Base-by-base conservation (phyloP, 2,888 invertebrate genomes). In the Oscheius sp. region DNA sequence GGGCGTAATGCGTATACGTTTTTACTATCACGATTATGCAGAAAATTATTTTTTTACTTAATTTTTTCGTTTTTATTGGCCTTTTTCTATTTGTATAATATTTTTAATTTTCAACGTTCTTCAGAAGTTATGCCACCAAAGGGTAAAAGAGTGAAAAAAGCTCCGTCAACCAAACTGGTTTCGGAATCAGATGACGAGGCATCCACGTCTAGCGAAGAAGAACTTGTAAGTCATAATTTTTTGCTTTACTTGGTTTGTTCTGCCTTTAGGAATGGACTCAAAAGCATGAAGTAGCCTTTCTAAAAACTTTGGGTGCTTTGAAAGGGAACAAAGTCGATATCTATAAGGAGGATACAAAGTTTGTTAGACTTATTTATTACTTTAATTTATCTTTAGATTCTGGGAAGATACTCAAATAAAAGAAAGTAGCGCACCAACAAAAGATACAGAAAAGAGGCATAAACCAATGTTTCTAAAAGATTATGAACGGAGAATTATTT, bases 301-400 rank as follows among this genome's bases (percentile, higher is more conserved):
- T 93, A 47, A 92, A 92, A 87, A 92, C 95, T 0, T 88, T 95
- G 1, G 90, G 94, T 0, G 91, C 91, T 59, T 87, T 97, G 50
- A 95, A 95, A 86, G 92, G 91, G 50, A 62, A 92, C 85, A 93
- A 95, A 88, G 93, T 95, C 0, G 90, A 90, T 78, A 94, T 95
- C 73, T 96, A 96, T 87, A 91, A 95, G 84, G 90, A 91, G 44
- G 89, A 90, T 63, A 90, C 28, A 22, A 64, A 50, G 64, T 69
- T 22, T 28, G 38, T n/a, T n/a, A n/a, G n/a, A n/a, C n/a, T n/a
- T n/a, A n/a, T n/a, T n/a, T n/a, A n/a, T n/a, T n/a, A n/a, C n/a
- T n/a, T n/a, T n/a, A n/a, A n/a, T n/a, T 47, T 47, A 4, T 47
- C 24, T 2, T 9, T 24, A 68, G 68, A n/a, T 61, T 50, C 30